A percentile compares a stretch with the other conserved stretches of the same genome.
Evolutionary conservation across 2,797 vertebrate species (phyloP).

Genomic region (Lagodon rhomboides): DNA sequence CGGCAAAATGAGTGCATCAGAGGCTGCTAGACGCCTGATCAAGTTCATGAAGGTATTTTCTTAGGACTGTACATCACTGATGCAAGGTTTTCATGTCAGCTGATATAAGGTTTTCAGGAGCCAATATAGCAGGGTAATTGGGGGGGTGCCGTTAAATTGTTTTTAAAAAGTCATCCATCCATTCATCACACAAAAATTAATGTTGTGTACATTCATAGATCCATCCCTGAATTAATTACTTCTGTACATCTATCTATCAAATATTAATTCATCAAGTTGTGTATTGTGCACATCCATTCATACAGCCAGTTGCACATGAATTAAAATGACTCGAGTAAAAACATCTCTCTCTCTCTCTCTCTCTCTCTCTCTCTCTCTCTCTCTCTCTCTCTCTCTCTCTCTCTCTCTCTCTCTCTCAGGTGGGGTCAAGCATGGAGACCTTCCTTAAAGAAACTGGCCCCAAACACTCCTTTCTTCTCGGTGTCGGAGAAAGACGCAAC

Average conservation of each 20-base stretch:
- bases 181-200: too few species aligned
- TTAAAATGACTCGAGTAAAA: too few species aligned
- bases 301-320: too few species aligned
- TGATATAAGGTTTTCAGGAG: too few species aligned
- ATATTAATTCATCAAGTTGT: not conserved
- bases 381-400: not conserved
- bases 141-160: too few species aligned
- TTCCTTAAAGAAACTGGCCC: constrained; percentile 7
- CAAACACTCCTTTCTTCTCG: constrained; percentile 15
- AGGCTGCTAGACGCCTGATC: constrained; percentile 1
- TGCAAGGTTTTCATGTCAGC: too few species aligned
- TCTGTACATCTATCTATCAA: too few species aligned
- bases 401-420: not conserved
- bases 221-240: too few species aligned
- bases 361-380: not conserved
- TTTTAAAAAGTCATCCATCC: too few species aligned
- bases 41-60: constrained; percentile 19
- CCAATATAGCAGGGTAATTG: too few species aligned
- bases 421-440: constrained; percentile 24
- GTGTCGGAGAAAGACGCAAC: constrained; percentile 9
- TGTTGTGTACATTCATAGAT: too few species aligned
- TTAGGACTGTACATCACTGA: not conserved
- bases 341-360: too few species aligned
- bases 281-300: not conserved
- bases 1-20: not conserved